Evolutionary conservation across 2,113 vertebrate genomes (phyloP).

Genomic region (Python bivittatus): DNA sequence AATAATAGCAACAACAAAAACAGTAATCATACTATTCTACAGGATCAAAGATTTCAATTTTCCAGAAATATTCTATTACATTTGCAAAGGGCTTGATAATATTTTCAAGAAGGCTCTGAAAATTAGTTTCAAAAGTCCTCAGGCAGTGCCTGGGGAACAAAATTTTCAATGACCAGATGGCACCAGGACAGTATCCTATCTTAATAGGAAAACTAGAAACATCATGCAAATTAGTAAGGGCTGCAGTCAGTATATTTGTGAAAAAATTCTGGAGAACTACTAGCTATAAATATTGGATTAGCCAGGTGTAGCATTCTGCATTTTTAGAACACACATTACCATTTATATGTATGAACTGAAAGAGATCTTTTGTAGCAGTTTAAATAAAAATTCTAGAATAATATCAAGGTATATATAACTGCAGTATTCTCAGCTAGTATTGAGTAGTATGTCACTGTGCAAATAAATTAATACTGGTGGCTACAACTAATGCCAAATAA

Average conservation of each 20-base stretch:
- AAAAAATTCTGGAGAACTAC: neutral
- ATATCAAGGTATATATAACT: neutral
- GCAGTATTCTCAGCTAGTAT: neutral
- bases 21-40: too few relatives aligned
- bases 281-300: neutral
- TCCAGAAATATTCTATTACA: neutral
- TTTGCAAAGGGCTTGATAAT: neutral
- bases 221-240: neutral
- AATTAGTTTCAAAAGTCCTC: neutral
- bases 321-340: too few relatives aligned
- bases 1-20: neutral
- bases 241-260: neutral
- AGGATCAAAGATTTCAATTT: neutral
- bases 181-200: too few relatives aligned
- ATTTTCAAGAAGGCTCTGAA: neutral
- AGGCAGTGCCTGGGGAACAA: neutral
- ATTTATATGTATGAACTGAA: neutral
- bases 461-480: neutral
- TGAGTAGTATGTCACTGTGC: neutral
- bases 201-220: too few relatives aligned
- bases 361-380: neutral
- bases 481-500: neutral
- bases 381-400: neutral
- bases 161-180: too few relatives aligned
- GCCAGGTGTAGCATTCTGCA: neutral